Evolutionary conservation across 1,140 invertebrate species (phyloP), one percentile per base, ranked within the genome.

Genomic region (Solenopsis invicta): DNA sequence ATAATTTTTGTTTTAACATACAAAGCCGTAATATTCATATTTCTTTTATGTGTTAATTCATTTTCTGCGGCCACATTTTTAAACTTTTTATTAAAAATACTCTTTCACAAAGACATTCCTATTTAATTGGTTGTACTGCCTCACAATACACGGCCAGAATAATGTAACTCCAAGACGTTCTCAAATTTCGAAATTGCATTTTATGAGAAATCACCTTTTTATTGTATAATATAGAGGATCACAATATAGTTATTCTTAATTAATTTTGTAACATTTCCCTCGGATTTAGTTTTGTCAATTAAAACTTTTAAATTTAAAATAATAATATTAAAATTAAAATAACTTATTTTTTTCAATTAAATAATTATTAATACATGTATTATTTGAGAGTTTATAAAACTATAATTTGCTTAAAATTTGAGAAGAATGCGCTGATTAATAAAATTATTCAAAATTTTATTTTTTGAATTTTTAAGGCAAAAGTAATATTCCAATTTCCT

Each of bases 11-110:
- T 12, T 62, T 13, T 48, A 9, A 21, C 9, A 21, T 2, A 56
- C 9, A 77, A 16, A 61, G 12, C 1, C 2, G n/a, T n/a, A 29
- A 76, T 76, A 21, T 75, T 56, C 21, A 45, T 59, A 76, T 61
- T 1, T 37, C 41, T 76, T 54, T 54, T 54, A 4, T 75, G 13
- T 16, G 24, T 75, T 61, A 34, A 29, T 29, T 29, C 29, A 29
- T 48, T n/a, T n/a, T 48, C 10, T 3, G 4, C 21, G 21, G 24
- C 9, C 45, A 45, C 48, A 13, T 48, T 77, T n/a, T 13, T 76
- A 48, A 29, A 29, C 0, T 29, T 29, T 29, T 29, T 29, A n/a
- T n/a, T 61, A 4, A 48, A 62, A 41, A 48, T 77, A 5, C 5
- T 29, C 9, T 77, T 13, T 6, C 16, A 61, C 21, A 62, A 77